Evolutionary conservation across 1,140 invertebrate species (phyloP), one percentile per base, ranked within the genome.

Genomic region (Musca domestica): DNA sequence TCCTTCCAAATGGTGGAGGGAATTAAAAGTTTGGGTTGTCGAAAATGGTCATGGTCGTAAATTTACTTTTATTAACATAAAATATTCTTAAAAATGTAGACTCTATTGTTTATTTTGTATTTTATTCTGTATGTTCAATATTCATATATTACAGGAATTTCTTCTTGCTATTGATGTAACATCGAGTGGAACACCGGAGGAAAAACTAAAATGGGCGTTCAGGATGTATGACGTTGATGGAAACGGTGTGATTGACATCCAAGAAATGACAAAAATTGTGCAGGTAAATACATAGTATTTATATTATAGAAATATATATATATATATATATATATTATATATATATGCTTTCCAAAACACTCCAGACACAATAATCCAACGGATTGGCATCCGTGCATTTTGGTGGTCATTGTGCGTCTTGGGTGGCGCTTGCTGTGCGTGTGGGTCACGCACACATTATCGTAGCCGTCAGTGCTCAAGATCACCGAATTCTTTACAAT

Each of bases 201-300:
- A 99, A 83, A 99, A 99, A 85, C 87, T 99, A 51, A 97, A 98
- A 85, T 99, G 97, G 98, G 98, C 98, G 51, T 99, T 99, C 86
- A 90, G 93, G 79, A 95, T 95, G 93, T 99, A 99, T 83, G 98
- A 99, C 82, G 97, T 99, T n/a, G 96, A 99, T 83, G 95, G 95
- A 22, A 98, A 99, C 83, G 98, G 98, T 69, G 95, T 97, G 69
- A 99, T 99, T 81, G 96, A 99, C 83, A 94, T 97, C 77, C 93
- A 96, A 82, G 93, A 95, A 87, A 95, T 95, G 92, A 94, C 92
- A 48, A 94, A 95, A 87, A 95, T 95, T 81, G 93, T 95, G 69
- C 92, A 94, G 90, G 93, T 94, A 84, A 81, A 47, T 47, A 20
- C 17, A 15, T n/a, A 4, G 5, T 49, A 49, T 4, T 30, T 9